Base-by-base conservation (phyloP, 1,140 invertebrate genomes). In the Bombus pascuorum region DNA sequence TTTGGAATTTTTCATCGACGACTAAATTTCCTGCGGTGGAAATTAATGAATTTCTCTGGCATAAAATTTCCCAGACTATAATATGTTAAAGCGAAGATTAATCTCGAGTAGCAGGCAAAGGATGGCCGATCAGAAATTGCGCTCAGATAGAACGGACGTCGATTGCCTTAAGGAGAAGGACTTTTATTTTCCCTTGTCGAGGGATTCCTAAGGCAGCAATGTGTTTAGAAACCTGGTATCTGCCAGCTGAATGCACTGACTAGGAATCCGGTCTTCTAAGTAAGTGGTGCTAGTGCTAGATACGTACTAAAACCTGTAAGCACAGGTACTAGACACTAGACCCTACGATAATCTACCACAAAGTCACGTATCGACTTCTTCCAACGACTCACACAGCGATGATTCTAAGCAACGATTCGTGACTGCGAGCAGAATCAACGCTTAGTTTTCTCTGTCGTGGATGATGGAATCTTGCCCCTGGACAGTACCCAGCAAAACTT, bases 201-300 rank as follows among this genome's bases (percentile, higher is more conserved):
- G 62, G 86, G 86, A 87, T 87, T 88, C 87, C 72, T 59, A 86
- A 76, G 47, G 88, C 37, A 89, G 87, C 79, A 53, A n/a, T 78
- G 87, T 72, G 85, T 76, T 89, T 89, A 89, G 87, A 77, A 86
- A 75, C 79, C 65, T 79, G 66, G 83, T 70, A 81, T 86, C 66
- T 34, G 59, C 42, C 68, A 85, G 75, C 57, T 86, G 75, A 88
- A 73, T 74, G 82, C 62, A 65, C 85, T 68, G 87, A 87, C 85
- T 88, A 89, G 88, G 88, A 89, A 89, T 89, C 88, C 88, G 88
- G 88, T 89, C 87, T 89, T 62, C 88, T 89, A 88, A 89, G 79
- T 87, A 53, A 78, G 68, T 34, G 44, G 68, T 47, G 76, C 83
- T 79, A 47, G 53, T 53, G 83, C 83, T 85, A 85, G 76, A 80